These are phyloP conservation scores for Euphonia xanthogaster DNA, from an alignment of 2,797 vertebrate genomes.

Conservation along the genomic window DNA sequence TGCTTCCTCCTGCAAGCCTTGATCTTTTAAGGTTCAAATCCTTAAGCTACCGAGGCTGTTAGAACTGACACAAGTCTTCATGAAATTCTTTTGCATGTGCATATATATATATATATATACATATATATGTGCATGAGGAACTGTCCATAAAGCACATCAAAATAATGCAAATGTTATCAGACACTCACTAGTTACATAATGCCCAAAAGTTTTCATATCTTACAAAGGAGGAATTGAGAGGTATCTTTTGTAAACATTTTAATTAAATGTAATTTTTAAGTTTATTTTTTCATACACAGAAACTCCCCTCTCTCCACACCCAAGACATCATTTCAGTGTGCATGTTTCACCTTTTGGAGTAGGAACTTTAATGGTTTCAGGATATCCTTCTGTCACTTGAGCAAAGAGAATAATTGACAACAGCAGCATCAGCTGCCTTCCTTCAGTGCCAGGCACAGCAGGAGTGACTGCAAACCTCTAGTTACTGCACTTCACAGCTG, in stretches of 20 bases:
- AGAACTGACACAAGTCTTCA: background rate
- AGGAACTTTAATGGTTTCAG: background rate
- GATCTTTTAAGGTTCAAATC: background rate
- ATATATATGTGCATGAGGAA: background rate
- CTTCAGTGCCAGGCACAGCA: background rate
- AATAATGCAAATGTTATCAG: background rate
- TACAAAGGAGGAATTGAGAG: background rate
- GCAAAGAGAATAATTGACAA: slow-evolving; percentile 36
- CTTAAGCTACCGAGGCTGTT: background rate
- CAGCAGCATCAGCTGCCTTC: background rate
- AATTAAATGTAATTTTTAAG: background rate
- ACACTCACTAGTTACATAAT: background rate
- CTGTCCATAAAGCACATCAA: background rate
- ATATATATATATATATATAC: no score
- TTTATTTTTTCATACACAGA: background rate
- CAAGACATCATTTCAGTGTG: background rate
- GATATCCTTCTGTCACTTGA: background rate
- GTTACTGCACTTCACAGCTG: background rate
- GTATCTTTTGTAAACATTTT: background rate
- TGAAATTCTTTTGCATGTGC: background rate
- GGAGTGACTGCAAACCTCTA: background rate
- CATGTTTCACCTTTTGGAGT: background rate
- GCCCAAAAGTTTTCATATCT: background rate
- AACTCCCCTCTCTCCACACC: background rate
- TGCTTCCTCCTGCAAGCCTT: background rate